Percentiles rank a stretch among this genome's conserved stretches.
Evolutionary conservation across 2,797 vertebrate species (phyloP).

Genomic region (Oreortyx pictus): DNA sequence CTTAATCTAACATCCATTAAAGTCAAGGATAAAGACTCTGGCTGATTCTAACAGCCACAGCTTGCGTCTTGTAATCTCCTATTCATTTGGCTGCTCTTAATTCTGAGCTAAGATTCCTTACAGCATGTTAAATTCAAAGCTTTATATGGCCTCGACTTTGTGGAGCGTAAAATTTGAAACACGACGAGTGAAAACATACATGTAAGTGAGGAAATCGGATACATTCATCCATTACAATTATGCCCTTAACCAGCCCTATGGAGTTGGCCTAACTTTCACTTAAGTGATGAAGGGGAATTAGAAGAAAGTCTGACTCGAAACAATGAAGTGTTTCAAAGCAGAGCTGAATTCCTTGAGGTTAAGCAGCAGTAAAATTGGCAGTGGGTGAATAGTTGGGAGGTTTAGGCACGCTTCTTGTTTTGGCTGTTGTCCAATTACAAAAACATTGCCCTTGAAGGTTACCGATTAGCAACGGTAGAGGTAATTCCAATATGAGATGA

Average conservation of each 20-base stretch:
- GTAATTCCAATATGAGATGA: background rate
- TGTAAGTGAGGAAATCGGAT: conserved; percentile 28
- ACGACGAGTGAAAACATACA: background rate
- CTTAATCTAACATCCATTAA: background rate
- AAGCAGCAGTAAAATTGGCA: conserved; percentile 52
- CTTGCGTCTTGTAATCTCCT: background rate
- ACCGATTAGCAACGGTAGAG: background rate
- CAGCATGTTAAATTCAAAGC: background rate
- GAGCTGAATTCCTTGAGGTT: conserved; percentile 30
- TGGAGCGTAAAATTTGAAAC: background rate
- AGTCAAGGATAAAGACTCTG: background rate
- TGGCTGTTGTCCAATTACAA: background rate
- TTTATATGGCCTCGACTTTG: background rate
- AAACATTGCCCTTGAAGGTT: conserved; percentile 22
- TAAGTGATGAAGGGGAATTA: conserved; percentile 44
- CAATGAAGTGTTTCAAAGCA: conserved; percentile 55
- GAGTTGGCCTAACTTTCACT: conserved; percentile 14
- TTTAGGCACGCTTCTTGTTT: background rate
- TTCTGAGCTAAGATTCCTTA: background rate
- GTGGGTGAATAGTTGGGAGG: background rate
- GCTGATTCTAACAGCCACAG: background rate
- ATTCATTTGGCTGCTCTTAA: background rate
- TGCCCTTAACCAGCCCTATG: background rate
- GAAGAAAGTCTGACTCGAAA: conserved; percentile 42
- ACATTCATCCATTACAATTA: conserved; percentile 27